Base-by-base conservation (phyloP, 2,797 vertebrate genomes). In the Danio aesculapii region DNA sequence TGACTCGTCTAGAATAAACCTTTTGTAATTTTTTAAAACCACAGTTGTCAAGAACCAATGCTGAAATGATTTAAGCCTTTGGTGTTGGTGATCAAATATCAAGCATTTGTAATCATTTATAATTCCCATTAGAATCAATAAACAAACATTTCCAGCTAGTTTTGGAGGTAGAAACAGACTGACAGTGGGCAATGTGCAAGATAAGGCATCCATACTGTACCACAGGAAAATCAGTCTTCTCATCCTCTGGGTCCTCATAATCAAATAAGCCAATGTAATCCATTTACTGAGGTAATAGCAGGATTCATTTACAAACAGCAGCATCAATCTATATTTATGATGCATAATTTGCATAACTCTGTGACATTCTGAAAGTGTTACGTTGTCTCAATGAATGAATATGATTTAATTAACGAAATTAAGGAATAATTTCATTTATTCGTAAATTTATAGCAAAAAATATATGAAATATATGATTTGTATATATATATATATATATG, bases 241-340 rank as follows among this genome's bases (percentile, higher is more conserved):
- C 55, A 50, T 59, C 47, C 67, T 70, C 67, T 70, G 17, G 17
- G 39, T 62, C 39, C 67, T 63, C 77, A 70, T 62, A 63, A 79
- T 71, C 39, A 44, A 79, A 71, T 79, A 44, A 79, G 49, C 39
- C n/a, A 71, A 7, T 30, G 30, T 52, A 71, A 62, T 71, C 57
- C n/a, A 16, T 30, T 79, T 79, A 71, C 30, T 71, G 57, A 21
- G 47, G 12, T 46, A 63, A 79, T 53, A 21, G 57, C 77, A 59
- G 30, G 67, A 70, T 44, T 79, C n/a, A 62, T 79, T 79, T 21
- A 62, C 46, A 68, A 14, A 61, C 57, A 79, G 66, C 30, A 21
- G 71, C 47, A 71, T 79, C 13, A 16, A 13, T 79, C 46, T 52
- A 49, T 17, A 62, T 71, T 30, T 62, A 63, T 63, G n/a, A 39